A percentile compares a stretch with the other conserved stretches of the same genome.
phyloP scores from a whole-genome alignment of 1,140 invertebrate species.

The Dreissena polymorpha region DNA sequence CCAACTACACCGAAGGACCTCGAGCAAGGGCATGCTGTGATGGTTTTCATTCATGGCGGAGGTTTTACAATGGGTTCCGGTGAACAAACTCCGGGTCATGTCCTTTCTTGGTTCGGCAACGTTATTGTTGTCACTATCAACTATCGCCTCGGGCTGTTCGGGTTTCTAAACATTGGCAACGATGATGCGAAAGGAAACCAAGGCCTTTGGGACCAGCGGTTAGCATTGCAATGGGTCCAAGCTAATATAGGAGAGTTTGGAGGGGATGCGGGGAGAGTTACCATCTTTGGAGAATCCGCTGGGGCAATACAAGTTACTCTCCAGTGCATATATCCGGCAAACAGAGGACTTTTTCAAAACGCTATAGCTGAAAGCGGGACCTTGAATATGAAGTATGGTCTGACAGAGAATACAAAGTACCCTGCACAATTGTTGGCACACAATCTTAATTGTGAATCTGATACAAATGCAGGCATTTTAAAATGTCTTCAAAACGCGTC shows the following conservation, averaged over 20 bases:
- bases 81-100: conserved; percentile 68
- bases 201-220: conserved; percentile 51
- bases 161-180: conserved; percentile 83
- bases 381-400: background rate
- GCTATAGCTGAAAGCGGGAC: conserved; percentile 61
- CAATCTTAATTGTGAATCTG: background rate
- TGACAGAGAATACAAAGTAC: background rate
- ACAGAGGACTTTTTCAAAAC: conserved; percentile 71
- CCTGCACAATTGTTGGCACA: conserved; percentile 12
- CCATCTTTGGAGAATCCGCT: conserved; percentile 66
- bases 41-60: conserved; percentile 67
- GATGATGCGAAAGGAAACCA: conserved; percentile 70
- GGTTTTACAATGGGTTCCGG: conserved; percentile 57
- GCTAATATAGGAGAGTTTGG: conserved; percentile 70
- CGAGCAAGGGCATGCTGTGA: conserved; percentile 38
- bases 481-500: background rate
- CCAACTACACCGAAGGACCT: conserved; percentile 79
- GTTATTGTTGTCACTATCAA: conserved; percentile 81
- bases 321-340: conserved; percentile 49
- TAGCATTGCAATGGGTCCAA: conserved; percentile 80
- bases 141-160: conserved; percentile 80
- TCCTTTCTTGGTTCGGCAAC: conserved; percentile 74
- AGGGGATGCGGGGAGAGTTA: conserved; percentile 65
- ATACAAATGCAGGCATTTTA: background rate
- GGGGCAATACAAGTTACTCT: conserved; percentile 38